Base-by-base conservation (phyloP, 2,888 invertebrate genomes). In the Pristionchus fissidentatus region DNA sequence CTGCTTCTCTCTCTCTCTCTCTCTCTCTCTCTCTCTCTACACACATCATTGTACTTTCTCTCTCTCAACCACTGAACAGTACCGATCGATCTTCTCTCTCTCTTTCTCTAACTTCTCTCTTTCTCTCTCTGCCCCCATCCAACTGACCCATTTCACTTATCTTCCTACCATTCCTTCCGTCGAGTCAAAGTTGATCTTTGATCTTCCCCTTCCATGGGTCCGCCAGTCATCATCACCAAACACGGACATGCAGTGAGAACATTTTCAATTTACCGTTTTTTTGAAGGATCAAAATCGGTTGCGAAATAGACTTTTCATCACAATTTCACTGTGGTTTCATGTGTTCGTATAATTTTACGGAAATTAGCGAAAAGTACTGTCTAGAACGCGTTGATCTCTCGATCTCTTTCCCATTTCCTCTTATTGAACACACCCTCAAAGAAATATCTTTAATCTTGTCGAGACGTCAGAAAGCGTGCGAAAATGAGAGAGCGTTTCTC, bases 21-120 rank as follows among this genome's bases (percentile, higher is more conserved):
- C 62, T 84, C 62, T 77, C 83, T 55, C 73, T 55, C 77, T 83
- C 75, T 52, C 57, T 79, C 85, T 80, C 83, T 32, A n/a, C 41
- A n/a, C 70, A 32, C 46, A 10, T 73, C 43, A 29, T 46, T 73
- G 43, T 46, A 43, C 73, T 46, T 73, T 43, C 73, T 73, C 73
- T 35, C 49, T 49, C 66, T 22, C 26, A 26, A 43, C 73, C 73
- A 73, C 73, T 73, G 35, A 66, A 66, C 66, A 66, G 66, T 66
- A 66, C 66, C 66, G 38, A 66, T 66, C 66, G 66, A 73, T 73
- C 73, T 35, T 29, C n/a, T 13, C 43, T 43, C 41, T 41, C 70
- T 73, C 43, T 29, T 29, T 73, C 73, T 46, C 73, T 73, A 26
- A 49, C 49, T 15, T 15, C 46, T 73, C 73, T 73, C 73, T 46